Percentiles rank a stretch among this genome's conserved stretches.
These are phyloP conservation scores for Elegia similella DNA, from an alignment of 2,888 invertebrate species.

Conservation along the genomic window DNA sequence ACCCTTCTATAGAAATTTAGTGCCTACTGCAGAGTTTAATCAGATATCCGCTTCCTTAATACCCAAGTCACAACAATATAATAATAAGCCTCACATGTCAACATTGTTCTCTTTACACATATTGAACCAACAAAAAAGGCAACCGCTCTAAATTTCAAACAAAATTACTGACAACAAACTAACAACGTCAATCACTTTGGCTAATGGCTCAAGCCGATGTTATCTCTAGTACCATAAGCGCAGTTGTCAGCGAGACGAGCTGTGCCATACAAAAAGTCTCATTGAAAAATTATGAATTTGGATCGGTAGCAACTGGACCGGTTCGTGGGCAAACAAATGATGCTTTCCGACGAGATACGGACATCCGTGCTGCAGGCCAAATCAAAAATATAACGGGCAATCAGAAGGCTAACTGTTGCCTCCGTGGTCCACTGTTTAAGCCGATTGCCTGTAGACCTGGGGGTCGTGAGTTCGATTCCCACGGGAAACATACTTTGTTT, in stretches of 20 bases:
- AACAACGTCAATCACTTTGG: conserved; percentile 77
- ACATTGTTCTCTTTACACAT: conserved; percentile 52
- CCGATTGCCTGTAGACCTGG: too few relatives aligned
- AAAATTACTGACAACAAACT: conserved; percentile 78
- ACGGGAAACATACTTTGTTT: too few relatives aligned
- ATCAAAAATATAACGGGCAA: conserved; percentile 8
- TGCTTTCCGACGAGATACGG: conserved; percentile 45
- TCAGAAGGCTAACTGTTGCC: conserved; percentile 6
- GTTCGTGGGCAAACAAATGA: conserved; percentile 56
- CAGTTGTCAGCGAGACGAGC: conserved; percentile 68
- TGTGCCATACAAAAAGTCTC: conserved; percentile 49
- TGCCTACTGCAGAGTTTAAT: too few relatives aligned
- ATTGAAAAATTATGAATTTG: conserved; percentile 54
- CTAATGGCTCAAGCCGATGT: conserved; percentile 74
- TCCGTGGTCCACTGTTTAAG: too few relatives aligned
- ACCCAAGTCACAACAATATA: conserved; percentile 34
- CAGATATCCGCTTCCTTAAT: not conserved
- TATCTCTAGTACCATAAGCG: conserved; percentile 67
- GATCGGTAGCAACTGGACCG: conserved; percentile 55
- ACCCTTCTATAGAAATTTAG: too few relatives aligned
- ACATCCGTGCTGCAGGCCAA: conserved; percentile 47
- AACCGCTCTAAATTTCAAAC: conserved; percentile 73
- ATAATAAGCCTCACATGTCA: conserved; percentile 52
- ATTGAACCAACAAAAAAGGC: conserved; percentile 46
- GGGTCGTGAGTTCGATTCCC: too few relatives aligned